Percentiles rank a stretch among this genome's conserved stretches.
These are phyloP conservation scores for Lasioglossum figueresi DNA, from an alignment of 2,888 invertebrate species.

Conservation along the genomic window DNA sequence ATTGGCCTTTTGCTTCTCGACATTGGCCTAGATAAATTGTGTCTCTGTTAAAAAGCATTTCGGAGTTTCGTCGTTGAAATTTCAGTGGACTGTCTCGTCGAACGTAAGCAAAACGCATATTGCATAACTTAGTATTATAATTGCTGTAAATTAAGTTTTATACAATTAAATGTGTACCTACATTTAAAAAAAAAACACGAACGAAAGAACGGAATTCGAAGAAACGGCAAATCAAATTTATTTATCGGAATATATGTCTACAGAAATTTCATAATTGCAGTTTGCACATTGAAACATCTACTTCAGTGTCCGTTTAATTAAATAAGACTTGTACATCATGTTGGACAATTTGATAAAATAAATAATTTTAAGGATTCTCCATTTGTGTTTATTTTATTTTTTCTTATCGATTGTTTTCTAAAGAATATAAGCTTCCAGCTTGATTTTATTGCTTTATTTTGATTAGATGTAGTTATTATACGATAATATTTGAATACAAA, in stretches of 20 bases:
- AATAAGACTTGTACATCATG: constrained; percentile 73
- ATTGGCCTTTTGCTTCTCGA: constrained; percentile 55
- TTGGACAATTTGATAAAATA: constrained; percentile 77
- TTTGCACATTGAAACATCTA: constrained; percentile 54
- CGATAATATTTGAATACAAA: too few relatives aligned
- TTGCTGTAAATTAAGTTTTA: constrained; percentile 75
- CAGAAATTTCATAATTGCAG: constrained; percentile 54
- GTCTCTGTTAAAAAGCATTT: constrained; percentile 18
- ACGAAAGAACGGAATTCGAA: constrained; percentile 40
- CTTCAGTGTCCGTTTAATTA: constrained; percentile 62
- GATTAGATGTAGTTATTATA: too few relatives aligned
- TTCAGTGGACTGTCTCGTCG: constrained; percentile 45
- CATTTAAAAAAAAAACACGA: background rate
- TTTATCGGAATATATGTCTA: constrained; percentile 60
- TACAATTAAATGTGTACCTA: constrained; percentile 67
- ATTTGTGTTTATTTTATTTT: constrained; percentile 7
- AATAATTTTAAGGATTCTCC: constrained; percentile 66
- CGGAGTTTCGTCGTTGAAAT: constrained; percentile 27
- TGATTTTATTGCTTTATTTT: too few relatives aligned
- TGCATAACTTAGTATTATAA: constrained; percentile 60
- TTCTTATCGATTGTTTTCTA: background rate
- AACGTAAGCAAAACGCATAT: constrained; percentile 44
- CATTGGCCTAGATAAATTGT: constrained; percentile 68
- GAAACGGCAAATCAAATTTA: constrained; percentile 65
- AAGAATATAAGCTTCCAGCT: too few relatives aligned